Evolutionary conservation across 2,888 invertebrate genomes (phyloP), one percentile per base, ranked within the genome.

Genomic region (Iselma pallidipennis): DNA sequence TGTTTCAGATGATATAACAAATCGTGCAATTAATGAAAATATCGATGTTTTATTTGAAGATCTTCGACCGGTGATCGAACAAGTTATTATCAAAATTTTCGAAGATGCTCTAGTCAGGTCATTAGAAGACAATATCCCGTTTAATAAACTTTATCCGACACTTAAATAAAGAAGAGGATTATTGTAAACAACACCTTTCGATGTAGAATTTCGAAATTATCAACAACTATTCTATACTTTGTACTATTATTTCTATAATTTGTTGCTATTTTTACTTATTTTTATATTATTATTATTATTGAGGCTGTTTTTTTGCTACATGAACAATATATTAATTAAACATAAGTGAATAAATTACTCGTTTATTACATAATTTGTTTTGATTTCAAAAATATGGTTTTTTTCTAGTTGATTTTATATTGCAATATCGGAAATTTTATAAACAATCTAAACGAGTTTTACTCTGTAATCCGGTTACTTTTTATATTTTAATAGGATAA

Each of bases 11-110:
- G 52, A 59, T 14, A 56, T 71, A 14, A 73, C 76, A 49, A 79
- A 79, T 58, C 59, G 71, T 33, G 73, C 78, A 3, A 76, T 82
- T 53, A 78, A 76, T 56, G 78, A 80, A 42, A 82, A 81, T 63
- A 74, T 77, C 28, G 72, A 79, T 33, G 70, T 71, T 19, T 66
- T 82, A 4, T 76, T 78, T 55, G 70, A 74, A 37, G 81, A 81
- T 60, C 55, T 82, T 23, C 77, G 74, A 56, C 80, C 81, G 21
- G 71, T 80, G 9, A 58, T 81, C 14, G 74, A 74, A 55, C 65
- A 71, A 21, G 65, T 73, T 5, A 57, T 76, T 19, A 71, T 65
- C 0, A 53, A 59, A 26, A 66, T 75, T 31, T 53, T 74, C 31
- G 71, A 74, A 37, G 68, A 75, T 51, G 28, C 71, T 19, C 45